These are phyloP conservation scores for Astur gentilis DNA, from an alignment of 2,113 vertebrate species.

Conservation along the genomic window DNA sequence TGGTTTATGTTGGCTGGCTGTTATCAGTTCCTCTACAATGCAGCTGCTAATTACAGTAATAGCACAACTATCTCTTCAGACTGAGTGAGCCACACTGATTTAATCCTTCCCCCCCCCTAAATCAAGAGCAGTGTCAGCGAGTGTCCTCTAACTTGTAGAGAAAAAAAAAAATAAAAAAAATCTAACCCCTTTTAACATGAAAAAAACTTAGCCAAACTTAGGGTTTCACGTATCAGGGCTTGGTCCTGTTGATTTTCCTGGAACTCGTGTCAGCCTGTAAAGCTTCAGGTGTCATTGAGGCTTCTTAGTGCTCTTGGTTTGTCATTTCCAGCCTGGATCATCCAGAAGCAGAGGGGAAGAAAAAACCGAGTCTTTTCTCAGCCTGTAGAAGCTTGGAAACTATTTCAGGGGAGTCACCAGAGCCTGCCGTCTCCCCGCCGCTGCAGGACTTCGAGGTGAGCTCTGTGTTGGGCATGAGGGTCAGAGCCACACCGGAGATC, in stretches of 20 bases:
- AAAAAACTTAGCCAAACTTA: neutral
- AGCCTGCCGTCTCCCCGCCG: neutral
- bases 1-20: neutral
- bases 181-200: neutral
- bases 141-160: neutral
- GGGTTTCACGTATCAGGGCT: accelerated
- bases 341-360: neutral
- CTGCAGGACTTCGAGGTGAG: neutral
- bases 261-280: neutral
- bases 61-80: neutral
- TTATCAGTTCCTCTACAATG: neutral
- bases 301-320: neutral
- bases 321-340: neutral
- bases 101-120: neutral
- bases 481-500: neutral
- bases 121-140: neutral
- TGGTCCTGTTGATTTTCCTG: neutral
- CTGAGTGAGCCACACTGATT: neutral
- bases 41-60: constrained; percentile 11
- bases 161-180: neutral
- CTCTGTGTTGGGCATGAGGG: neutral
- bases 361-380: neutral
- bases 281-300: neutral
- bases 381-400: neutral
- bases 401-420: neutral